phyloP scores from a whole-genome alignment of 1,140 invertebrate genomes.

The Brachionus manjavacas region DNA sequence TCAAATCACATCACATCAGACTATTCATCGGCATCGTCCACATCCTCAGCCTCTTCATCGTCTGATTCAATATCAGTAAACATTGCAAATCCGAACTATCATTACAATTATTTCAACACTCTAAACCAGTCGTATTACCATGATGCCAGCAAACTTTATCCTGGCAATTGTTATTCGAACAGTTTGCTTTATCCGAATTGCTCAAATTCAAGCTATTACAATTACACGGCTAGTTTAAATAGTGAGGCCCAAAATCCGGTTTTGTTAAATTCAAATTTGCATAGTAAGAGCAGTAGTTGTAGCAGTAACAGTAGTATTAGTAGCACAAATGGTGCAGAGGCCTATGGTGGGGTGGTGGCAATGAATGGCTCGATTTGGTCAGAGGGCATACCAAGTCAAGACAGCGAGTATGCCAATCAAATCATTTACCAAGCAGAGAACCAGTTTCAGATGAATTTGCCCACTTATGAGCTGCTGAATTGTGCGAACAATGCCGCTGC shows the following conservation, averaged over 20 bases:
- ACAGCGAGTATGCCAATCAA: not conserved
- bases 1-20: not conserved
- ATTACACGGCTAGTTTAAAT: not conserved
- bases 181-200: constrained; percentile 7
- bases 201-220: not conserved
- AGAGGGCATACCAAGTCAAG: not conserved
- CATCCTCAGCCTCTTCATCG: not conserved
- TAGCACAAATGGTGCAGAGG: not conserved
- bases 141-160: constrained; percentile 12
- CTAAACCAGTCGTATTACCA: not conserved
- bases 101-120: constrained; percentile 27
- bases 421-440: not conserved
- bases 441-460: constrained; percentile 26
- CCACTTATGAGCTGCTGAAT: not conserved
- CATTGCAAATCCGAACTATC: not conserved
- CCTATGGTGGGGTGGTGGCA: not conserved
- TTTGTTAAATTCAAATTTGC: constrained; percentile 9
- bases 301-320: constrained; percentile 30
- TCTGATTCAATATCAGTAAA: constrained; percentile 18
- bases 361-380: not conserved
- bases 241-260: not conserved
- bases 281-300: constrained; percentile 23
- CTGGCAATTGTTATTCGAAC: constrained; percentile 6
- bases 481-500: constrained; percentile 28
- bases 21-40: not conserved